Conservation (phyloP, 30 jellyfish, hydroid and myxozoan species). For the Aurelia coerulea region DNA sequence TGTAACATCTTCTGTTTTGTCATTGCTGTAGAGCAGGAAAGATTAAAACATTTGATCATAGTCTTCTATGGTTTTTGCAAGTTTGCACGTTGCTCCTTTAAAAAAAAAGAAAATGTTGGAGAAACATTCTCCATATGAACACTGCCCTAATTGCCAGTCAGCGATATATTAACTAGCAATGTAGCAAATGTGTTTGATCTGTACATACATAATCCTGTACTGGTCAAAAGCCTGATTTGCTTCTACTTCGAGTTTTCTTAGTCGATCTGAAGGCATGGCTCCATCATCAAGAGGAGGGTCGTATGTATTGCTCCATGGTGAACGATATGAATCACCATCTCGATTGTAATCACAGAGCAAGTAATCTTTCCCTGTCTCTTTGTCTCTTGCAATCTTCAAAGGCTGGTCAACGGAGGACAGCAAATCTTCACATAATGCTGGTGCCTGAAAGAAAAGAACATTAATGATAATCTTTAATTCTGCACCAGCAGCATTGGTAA, state of each 20-base stretch:
- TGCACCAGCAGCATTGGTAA: too few species aligned
- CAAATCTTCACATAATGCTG: conserved; percentile 92
- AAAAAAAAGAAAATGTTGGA: too few species aligned
- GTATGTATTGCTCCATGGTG: conserved; percentile 99
- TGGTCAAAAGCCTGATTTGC: conserved; percentile 99
- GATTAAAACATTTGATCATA: too few species aligned
- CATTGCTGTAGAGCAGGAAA: too few species aligned
- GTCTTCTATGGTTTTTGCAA: too few species aligned
- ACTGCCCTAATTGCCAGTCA: too few species aligned
- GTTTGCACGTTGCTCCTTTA: too few species aligned
- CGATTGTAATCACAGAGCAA: conserved; percentile 99
- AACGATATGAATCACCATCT: conserved; percentile 99
- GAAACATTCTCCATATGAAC: too few species aligned
- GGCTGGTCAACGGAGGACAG: conserved; percentile 99
- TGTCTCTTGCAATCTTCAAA: conserved; percentile 96
- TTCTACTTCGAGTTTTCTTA: conserved; percentile 91
- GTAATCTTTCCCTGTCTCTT: conserved; percentile 93
- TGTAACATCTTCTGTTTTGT: too few species aligned
- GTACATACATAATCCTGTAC: conserved; percentile 90
- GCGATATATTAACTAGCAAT: too few species aligned
- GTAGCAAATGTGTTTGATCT: too few species aligned
- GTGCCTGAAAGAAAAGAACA: conserved; percentile 64
- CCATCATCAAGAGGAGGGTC: conserved; percentile 99
- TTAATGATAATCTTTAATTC: not conserved
- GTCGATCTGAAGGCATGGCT: conserved; percentile 97